Base-by-base conservation (phyloP, 2,797 vertebrate species). In the Pelodytes ibericus region DNA sequence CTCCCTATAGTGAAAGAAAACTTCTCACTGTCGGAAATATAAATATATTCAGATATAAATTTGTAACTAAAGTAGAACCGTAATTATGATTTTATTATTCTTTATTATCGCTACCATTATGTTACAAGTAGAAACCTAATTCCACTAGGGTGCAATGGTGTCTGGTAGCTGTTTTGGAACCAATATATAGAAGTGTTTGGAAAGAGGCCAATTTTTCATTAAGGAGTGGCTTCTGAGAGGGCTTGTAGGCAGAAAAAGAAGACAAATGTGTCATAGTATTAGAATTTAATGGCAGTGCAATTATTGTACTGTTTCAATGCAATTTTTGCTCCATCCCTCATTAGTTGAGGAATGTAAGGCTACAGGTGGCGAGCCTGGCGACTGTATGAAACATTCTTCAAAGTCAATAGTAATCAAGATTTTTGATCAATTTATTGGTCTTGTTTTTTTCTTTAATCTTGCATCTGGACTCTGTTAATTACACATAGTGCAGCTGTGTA, bases 291-390 rank as follows among this genome's bases (percentile, higher is more conserved):
- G 49, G 30, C 3, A 36, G 47, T 24, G 29, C 29, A 56, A 56
- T 69, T 56, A 69, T 36, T 36, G 49, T 20, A 69, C 56, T 33
- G 66, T 31, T 56, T 69, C 26, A 22, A 18, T 36, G 29, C 30
- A 26, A 30, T 67, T 67, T 67, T 67, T 27, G 16, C 65, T 30
- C 26, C 27, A 67, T 51, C 65, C 26, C 47, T 66, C 63, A 67
- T 67, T 67, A 69, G n/a, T 36, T 24, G 2, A 56, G 64, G 27
- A 69, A 67, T 18, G 16, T 27, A 30, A 33, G 49, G n/a, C 16
- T 69, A 25, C 64, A 67, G 44, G 44, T 67, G 64, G 41, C 13
- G 44, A 47, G 44, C 18, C 44, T 47, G 44, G 44, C 22, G 20
- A 44, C 22, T 27, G 39, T 26, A 29, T 44, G 24, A 44, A 65